Base-by-base conservation (phyloP, 2,888 invertebrate genomes). In the Hyles lineata region DNA sequence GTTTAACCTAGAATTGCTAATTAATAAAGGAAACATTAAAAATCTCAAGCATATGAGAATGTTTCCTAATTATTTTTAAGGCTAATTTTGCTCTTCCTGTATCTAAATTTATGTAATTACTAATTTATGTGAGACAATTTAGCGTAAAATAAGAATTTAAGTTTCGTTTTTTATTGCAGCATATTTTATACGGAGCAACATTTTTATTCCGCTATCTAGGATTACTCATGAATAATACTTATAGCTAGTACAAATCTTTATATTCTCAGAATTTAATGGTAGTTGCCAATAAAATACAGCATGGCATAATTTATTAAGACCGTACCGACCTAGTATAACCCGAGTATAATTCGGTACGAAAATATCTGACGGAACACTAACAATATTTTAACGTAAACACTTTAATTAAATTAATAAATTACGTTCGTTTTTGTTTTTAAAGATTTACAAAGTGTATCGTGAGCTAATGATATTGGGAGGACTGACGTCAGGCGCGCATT, bases 401-500 rank as follows among this genome's bases (percentile, higher is more conserved):
- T 25, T 71, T 73, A 71, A 72, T 74, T 74, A 72, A 73, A 71
- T 73, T 73, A 73, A 73, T 58, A 73, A 63, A 73, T 73, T 58
- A 71, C 60, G 63, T 62, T 63, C 59, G 58, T 63, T 71, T 71
- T 59, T 73, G 67, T 70, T 70, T 73, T 63, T 63, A 43, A 61
- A 71, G 67, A 70, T 72, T 73, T 72, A 75, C 78, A 72, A 25
- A 55, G 52, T 71, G 32, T 58, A 58, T 21, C 35, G 25, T 61
- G 58, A 52, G 35, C 67, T 75, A 76, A 76, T 75, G 74, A 76
- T 70, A 55, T 62, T 63, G 32, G 70, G 60, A 70, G 50, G 35
- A 4, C 58, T 73, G 73, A 73, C 73, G 73, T 73, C 73, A 73
- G 52, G 11, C 21, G 29, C 72, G 62, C 77, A 81, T 82, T 80